Evolutionary conservation across 2,797 vertebrate genomes (phyloP).

Genomic region (Huso huso): DNA sequence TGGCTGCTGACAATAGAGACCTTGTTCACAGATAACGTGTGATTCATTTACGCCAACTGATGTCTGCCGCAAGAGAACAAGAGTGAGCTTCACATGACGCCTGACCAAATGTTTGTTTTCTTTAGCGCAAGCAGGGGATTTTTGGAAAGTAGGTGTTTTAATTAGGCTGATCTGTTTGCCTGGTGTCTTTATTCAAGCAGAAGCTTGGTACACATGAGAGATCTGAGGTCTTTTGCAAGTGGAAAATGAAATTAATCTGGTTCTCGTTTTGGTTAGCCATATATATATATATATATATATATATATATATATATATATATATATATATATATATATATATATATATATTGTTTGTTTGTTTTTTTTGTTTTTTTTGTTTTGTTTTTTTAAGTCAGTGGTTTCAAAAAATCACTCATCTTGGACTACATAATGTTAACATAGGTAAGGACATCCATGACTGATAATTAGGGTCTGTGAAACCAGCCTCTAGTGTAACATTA

Average conservation of each 20-base stretch:
- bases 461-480: too few relatives aligned
- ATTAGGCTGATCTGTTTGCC: neutral
- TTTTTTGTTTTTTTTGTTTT: too few relatives aligned
- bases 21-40: conserved; percentile 1
- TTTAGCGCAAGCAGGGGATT: neutral
- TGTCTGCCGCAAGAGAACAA: neutral
- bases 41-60: neutral
- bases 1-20: neutral
- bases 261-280: neutral
- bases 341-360: too few relatives aligned
- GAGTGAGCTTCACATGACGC: neutral
- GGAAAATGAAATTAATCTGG: neutral
- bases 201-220: neutral
- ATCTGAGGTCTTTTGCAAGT: neutral
- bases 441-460: too few relatives aligned
- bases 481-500: too few relatives aligned
- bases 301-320: too few relatives aligned
- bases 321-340: too few relatives aligned
- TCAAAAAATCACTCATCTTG: too few relatives aligned
- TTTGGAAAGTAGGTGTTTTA: conserved; percentile 6
- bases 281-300: neutral
- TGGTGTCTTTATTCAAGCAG: conserved; percentile 1
- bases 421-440: too few relatives aligned
- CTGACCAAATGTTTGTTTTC: neutral
- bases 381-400: too few relatives aligned